Percentiles rank a stretch among this genome's conserved stretches.
Conservation (phyloP, 2,797 vertebrate genomes). For the Coluber constrictor region DNA sequence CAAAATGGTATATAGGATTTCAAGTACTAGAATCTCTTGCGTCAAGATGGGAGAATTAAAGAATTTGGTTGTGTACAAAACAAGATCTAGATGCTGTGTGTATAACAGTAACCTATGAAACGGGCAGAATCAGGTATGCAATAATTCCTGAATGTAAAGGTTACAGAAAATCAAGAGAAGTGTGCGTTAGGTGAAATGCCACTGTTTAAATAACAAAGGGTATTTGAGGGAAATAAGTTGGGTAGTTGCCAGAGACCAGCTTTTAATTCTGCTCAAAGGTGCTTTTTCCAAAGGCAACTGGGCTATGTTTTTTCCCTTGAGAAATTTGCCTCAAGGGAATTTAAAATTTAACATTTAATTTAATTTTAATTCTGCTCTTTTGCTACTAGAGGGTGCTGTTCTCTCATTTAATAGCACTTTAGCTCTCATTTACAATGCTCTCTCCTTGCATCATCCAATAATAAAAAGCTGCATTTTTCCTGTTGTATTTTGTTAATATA, state of each 20-base stretch:
- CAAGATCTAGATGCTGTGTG: neutral
- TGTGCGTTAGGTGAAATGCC: neutral
- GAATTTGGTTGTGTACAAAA: neutral
- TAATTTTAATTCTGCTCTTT: neutral
- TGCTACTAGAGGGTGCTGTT: conserved; percentile 17
- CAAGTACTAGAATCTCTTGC: neutral
- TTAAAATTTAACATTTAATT: neutral
- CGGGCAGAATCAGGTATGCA: neutral
- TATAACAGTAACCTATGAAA: neutral
- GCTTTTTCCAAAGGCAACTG: neutral
- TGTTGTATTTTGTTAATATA: neutral
- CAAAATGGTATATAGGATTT: neutral
- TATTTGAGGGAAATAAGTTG: neutral
- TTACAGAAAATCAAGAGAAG: neutral
- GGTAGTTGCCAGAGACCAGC: neutral
- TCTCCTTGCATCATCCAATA: neutral
- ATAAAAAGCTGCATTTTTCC: neutral
- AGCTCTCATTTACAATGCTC: neutral
- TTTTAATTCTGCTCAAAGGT: neutral
- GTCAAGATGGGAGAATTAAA: neutral
- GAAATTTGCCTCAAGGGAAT: neutral
- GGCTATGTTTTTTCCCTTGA: neutral
- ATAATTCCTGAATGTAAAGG: neutral
- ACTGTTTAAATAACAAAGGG: neutral
- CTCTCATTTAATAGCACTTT: neutral